Evolutionary conservation across 92 coral and sea anemone species (phyloP), one percentile per base, ranked within the genome.

Genomic region (Desmophyllum pertusum): DNA sequence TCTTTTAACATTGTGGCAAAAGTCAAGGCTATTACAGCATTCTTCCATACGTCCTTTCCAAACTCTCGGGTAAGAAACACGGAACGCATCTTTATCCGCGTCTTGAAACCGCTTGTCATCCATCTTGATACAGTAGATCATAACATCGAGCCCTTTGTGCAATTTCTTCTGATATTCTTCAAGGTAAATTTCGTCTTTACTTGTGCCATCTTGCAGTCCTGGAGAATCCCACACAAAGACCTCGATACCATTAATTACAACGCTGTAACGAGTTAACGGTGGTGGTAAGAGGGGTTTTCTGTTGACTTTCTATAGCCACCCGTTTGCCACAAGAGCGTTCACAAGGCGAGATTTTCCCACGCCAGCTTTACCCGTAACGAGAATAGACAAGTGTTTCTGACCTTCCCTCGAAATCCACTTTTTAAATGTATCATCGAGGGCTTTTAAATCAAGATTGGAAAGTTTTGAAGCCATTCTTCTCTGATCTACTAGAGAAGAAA

Each of bases 341-440:
- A 84, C 92, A 15, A 89, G 79, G 4, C 64, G 79, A 21, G 89
- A 84, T 48, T 89, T 89, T 3, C 89, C 92, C 1, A 89, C 92
- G 37, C 89, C 89, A 46, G 79, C 85, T 42, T 89, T 89, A 21
- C 92, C 92, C 3, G 89, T 51, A 14, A 89, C 40, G 5, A 89
- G 77, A 23, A 87, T 40, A 68, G 14, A 57, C 6, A 79, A 37
- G 7, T 76, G 5, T 9, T 74, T 9, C 40, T 74, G 29, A 7
- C 27, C 40, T 0, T 76, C 10, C 10, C 41, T 53, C 40, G 18
- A 40, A 52, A 55, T 6, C 66, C 30, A 75, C 3, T 23, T 19
- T 0, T 35, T 9, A 51, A 75, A 74, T 19, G n/a, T 6, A 46
- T n/a, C n/a, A n/a, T n/a, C n/a, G n/a, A n/a, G n/a, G n/a, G 76